Base-by-base conservation (phyloP, 2,888 invertebrate genomes). In the Polydrusus pterygomalis region DNA sequence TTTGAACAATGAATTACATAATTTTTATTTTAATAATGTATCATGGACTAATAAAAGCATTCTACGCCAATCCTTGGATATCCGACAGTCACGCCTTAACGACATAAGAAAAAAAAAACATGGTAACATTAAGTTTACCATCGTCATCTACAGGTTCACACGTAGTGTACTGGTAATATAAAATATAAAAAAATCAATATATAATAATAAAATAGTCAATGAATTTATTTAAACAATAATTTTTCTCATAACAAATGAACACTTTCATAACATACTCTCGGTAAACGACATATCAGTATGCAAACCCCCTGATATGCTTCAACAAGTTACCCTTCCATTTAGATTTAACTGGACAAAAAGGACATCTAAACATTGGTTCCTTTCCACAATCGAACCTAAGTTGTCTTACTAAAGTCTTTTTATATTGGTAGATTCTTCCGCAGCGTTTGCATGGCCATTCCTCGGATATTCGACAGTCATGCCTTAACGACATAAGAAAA, bases 301-400 rank as follows among this genome's bases (percentile, higher is more conserved):
- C 40, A 71, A n/a, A 8, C 40, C n/a, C 20, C 13, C 45, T 45
- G 34, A 71, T 64, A 54, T 79, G 77, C 68, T 74, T 70, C 25
- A 69, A 18, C 20, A 79, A 49, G 25, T 77, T 77, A 49, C 69
- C 63, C 40, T 75, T 78, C 47, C 54, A 58, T 51, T 78, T 78
- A 0, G 77, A 40, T 20, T 49, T 69, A n/a, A 49, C n/a, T 13
- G 13, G 54, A 40, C 77, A 77, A 62, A 62, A 67, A 2, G 73
- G 69, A 43, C 94, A 94, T 77, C 92, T 92, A 88, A 94, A 94
- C 74, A 92, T 90, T 0, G 94, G 94, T 78, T 93, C 92, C 85
- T 94, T 94, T 30, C 80, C 80, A 63, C 82, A 82, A 74, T 82
- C 82, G 58, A 79, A 81, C 38, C 77, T 76, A 15, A 72, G 51